Evolutionary conservation across 2,888 invertebrate genomes (phyloP), one percentile per base, ranked within the genome.

Genomic region (Chelonus formosanus): DNA sequence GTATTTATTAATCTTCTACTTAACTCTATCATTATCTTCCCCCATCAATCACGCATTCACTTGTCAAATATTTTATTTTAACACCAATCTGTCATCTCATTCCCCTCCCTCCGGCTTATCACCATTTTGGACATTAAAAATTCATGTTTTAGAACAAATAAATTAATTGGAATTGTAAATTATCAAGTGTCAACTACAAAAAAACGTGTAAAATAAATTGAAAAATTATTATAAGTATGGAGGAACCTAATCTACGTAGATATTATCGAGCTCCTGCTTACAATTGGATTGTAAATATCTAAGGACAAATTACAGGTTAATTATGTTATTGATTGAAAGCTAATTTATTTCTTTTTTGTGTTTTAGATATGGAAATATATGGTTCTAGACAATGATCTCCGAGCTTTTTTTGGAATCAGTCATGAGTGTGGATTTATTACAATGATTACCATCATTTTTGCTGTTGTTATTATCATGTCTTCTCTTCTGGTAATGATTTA

Each of bases 351-450:
- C 20, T 45, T 3, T 53, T 36, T 67, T 47, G 35, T 50, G 4
- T 74, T 73, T 43, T 72, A 83, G 83, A 73, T 81, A 40, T 78
- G 81, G 71, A 71, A 75, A 63, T 77, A 77, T 43, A 69, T 80
- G 61, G 43, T 76, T 59, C 69, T 70, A 8, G 83, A 83, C 70
- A 72, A 75, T 45, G 75, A 79, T 52, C 70, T 83, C 31, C 73
- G 79, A 52, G 70, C 69, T 5, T 64, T 74, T 61, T 73, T 82
- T 40, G 70, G 75, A 50, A 68, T 81, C 5, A 76, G 70, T 35
- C 73, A 75, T 4, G 67, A 78, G 5, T 78, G 75, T 68, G 78
- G 77, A 50, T 59, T 73, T 56, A 65, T 73, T 62, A 73, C 74
- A 57, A 62, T 71, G 57, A 63, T 68, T 59, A 58, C 70, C 54